Evolutionary conservation across 2,113 vertebrate species (phyloP), one percentile per base, ranked within the genome.

Genomic region (Dasyprocta punctata): DNA sequence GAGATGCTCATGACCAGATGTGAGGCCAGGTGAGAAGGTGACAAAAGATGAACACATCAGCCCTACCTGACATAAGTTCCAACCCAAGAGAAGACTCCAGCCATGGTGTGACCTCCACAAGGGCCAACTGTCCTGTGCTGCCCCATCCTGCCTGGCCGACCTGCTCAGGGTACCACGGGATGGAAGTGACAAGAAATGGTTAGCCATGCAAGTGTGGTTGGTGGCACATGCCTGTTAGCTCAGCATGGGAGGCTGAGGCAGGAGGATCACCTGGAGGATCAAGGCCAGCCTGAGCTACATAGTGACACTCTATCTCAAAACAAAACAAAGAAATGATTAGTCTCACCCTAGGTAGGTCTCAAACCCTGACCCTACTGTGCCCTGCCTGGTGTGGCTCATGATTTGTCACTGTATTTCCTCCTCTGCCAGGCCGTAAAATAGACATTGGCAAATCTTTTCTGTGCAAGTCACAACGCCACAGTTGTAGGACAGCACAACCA

Each of bases 1-100:
- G 80, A 61, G 12, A 6, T 0, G 0, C 44, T 41, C 22, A 3
- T 0, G 60, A 12, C 19, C 1, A 2, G 1, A 19, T 12, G 49
- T 36, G 60, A 78, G 24, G 65, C 26, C 44, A n/a, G 4, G 1
- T 20, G n/a, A n/a, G 26, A 49, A 22, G 20, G 38, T 7, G 7
- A 8, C 9, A 44, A 49, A 81, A 26, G 3, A 36, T 0, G 12
- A 41, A 20, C 47, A 44, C 38, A 0, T 33, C 30, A 0, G 16
- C 38, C 9, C 56, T 28, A 71, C 36, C 44, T 17, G 26, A 26
- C 14, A 10, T 3, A 26, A 65, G 41, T 36, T 20, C 16, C 16
- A 24, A 13, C 73, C 36, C 52, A 13, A 19, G 3, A 83, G 41
- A 60, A 81, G 16, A 5, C 58, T 10, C 54, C 47, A 33, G 58